Evolutionary conservation across 2,888 invertebrate species (phyloP), one percentile per base, ranked within the genome.

Genomic region (Plusia festucae): DNA sequence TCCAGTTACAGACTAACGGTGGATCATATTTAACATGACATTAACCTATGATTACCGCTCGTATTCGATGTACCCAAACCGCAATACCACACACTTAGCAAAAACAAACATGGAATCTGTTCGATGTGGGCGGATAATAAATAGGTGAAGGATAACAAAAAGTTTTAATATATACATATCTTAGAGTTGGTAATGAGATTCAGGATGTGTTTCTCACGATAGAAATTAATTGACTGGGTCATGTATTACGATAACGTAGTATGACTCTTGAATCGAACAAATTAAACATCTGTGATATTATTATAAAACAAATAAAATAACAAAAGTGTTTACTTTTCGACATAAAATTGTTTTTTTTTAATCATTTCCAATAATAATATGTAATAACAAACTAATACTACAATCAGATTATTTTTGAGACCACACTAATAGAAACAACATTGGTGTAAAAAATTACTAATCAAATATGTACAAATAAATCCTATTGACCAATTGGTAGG

Each of bases 61-160:
- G 68, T 71, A 60, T 71, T 65, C 58, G 30, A 44, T 65, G 66
- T 61, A 54, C 32, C 30, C 22, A 64, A 76, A 69, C 74, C 74
- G 65, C 74, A 68, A 59, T 49, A 61, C 59, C 76, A 61, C 64
- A 53, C 58, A 51, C 40, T 56, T 61, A 49, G 46, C 1, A 58
- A 74, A 74, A 64, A 59, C 68, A 73, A 76, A 76, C 60, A 76
- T 64, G 69, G 68, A 68, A 67, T 34, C 40, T 60, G 22, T 64
- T 64, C 8, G 16, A 68, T 61, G 73, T 76, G 51, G 73, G 76
- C 59, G 61, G 58, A 20, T 76, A 71, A 76, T 76, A 15, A 76
- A 27, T 55, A 16, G 58, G 8, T 53, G 15, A 40, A 24, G 40
- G 51, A 15, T 18, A 0, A 53, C 53, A 70, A 60, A 32, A 64